phyloP scores from a whole-genome alignment of 2,797 vertebrate species.

The Atherinosoma microstoma region DNA sequence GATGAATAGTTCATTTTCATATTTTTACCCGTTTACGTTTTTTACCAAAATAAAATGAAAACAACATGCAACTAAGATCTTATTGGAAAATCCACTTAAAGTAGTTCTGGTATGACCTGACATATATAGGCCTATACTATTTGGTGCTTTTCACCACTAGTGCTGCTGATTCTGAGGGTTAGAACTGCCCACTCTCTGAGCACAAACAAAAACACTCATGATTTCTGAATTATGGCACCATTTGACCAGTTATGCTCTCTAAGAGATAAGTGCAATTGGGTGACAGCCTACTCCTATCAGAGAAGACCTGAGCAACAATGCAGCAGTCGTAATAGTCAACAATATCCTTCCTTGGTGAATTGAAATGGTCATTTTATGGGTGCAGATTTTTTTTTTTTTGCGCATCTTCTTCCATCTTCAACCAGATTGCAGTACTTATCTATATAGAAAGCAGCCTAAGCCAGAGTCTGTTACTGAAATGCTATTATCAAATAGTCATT shows the following conservation, averaged over 20 bases:
- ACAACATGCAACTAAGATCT: neutral
- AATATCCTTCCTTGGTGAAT: slow-evolving; percentile 24
- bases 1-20: too few species aligned
- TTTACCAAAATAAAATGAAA: neutral
- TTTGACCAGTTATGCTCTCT: slow-evolving; percentile 26
- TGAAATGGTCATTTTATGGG: slow-evolving; percentile 40
- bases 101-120: slow-evolving; percentile 4
- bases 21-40: too few species aligned
- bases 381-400: slow-evolving; percentile 41
- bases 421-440: slow-evolving; percentile 33
- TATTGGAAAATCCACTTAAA: neutral
- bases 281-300: slow-evolving; percentile 43
- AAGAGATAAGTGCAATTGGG: slow-evolving; percentile 20
- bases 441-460: slow-evolving; percentile 36
- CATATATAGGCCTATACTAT: neutral
- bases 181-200: slow-evolving; percentile 17
- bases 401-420: slow-evolving; percentile 41
- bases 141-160: slow-evolving; percentile 9
- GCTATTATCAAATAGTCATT: slow-evolving; percentile 67
- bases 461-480: slow-evolving; percentile 53
- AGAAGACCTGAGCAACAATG: slow-evolving; percentile 20
- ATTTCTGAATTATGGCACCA: slow-evolving; percentile 29
- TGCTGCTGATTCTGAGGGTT: slow-evolving; percentile 10
- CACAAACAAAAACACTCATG: slow-evolving; percentile 6
- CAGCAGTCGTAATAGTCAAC: slow-evolving; percentile 18